Percentiles rank a stretch among this genome's conserved stretches.
Conservation (phyloP, 2,797 vertebrate genomes). For the Xerus rutilus region DNA sequence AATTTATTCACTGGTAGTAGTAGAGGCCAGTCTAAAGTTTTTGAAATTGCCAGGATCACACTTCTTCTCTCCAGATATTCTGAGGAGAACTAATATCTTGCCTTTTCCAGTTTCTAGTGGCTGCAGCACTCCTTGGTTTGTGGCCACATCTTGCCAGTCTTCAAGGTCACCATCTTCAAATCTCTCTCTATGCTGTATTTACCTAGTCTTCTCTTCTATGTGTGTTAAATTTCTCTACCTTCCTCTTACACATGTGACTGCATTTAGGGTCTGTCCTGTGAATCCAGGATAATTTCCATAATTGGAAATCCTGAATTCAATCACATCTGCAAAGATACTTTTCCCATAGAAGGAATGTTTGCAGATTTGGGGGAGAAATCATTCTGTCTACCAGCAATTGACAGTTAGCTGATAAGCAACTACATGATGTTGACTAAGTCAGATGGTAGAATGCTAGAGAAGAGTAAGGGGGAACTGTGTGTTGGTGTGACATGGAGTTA, state of each 20-base stretch:
- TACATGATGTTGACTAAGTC: neutral
- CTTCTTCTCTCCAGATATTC: neutral
- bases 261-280: neutral
- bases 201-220: neutral
- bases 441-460: neutral
- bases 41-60: neutral
- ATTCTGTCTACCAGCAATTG: neutral
- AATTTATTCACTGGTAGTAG: neutral
- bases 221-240: neutral
- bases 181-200: neutral
- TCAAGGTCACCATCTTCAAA: neutral
- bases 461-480: neutral
- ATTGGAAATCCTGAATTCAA: neutral
- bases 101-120: neutral
- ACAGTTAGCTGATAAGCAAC: neutral
- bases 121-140: neutral
- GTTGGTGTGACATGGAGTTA: too few species aligned
- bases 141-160: neutral
- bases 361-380: neutral
- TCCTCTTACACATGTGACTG: neutral
- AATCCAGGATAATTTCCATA: neutral
- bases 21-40: neutral
- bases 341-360: neutral
- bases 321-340: neutral
- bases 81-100: accelerated